Evolutionary conservation across 2,113 vertebrate genomes (phyloP).

Genomic region (Tricholaema leucomelas): DNA sequence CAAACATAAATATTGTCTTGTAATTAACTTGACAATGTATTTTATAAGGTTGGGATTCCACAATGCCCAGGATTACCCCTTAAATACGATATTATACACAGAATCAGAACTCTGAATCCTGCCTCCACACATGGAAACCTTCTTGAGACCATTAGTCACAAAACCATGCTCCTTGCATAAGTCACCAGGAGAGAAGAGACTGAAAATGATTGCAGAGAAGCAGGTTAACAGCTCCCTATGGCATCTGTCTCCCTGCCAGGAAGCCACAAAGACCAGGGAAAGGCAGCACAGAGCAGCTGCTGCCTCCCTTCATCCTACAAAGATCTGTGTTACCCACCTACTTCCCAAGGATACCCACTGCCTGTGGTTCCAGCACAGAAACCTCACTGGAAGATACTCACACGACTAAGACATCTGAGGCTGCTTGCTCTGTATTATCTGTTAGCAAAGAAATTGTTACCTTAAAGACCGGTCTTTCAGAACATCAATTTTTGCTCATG

Average conservation of each 20-base stretch:
- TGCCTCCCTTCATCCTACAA: background rate
- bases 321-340: background rate
- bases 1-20: too few species aligned
- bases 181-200: background rate
- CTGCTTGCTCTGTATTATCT: background rate
- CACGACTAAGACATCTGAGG: fast-evolving
- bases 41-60: background rate
- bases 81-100: fast-evolving
- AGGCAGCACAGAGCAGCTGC: fast-evolving
- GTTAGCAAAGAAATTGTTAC: background rate
- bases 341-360: fast-evolving
- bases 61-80: background rate
- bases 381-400: background rate
- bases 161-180: background rate
- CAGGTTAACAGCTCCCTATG: fast-evolving
- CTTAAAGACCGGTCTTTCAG: background rate
- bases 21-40: background rate
- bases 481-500: background rate
- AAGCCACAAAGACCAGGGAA: background rate
- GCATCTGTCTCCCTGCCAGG: background rate
- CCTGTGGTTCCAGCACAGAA: background rate
- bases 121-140: background rate
- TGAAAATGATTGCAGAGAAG: background rate
- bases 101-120: fast-evolving
- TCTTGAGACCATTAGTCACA: background rate